These are phyloP conservation scores for Cordilura impudica DNA, from an alignment of 2,888 invertebrate genomes.

Conservation along the genomic window DNA sequence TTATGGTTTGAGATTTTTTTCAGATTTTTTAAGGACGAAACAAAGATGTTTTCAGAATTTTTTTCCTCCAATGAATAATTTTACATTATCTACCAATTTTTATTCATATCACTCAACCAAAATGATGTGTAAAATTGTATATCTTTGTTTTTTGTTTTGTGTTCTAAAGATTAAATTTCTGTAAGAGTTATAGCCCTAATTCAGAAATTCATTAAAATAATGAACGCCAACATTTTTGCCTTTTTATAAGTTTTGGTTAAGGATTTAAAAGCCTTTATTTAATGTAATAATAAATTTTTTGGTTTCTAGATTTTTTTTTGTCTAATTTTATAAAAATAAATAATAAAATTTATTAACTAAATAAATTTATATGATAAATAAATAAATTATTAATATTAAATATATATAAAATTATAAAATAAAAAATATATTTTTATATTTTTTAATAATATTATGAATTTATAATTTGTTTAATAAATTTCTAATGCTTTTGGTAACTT, in stretches of 20 bases:
- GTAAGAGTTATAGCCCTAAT: not conserved
- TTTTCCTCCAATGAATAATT: too few species aligned
- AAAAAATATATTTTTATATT: not conserved
- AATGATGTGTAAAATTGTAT: too few species aligned
- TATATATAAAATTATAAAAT: slow-evolving; percentile 13
- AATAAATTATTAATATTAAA: slow-evolving; percentile 4
- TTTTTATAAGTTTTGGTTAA: slow-evolving; percentile 44
- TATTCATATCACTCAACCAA: too few species aligned
- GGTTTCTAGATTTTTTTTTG: slow-evolving; percentile 44
- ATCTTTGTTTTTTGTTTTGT: too few species aligned
- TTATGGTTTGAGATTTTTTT: too few species aligned
- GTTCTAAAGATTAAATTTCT: too few species aligned
- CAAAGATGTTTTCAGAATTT: too few species aligned
- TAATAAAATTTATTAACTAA: not conserved
- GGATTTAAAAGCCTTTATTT: slow-evolving; percentile 57
- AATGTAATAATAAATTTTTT: slow-evolving; percentile 37
- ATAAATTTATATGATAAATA: slow-evolving; percentile 2
- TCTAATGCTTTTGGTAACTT: too few species aligned
- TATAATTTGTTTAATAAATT: not conserved
- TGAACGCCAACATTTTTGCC: not conserved
- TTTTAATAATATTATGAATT: slow-evolving; percentile 1
- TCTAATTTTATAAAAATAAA: slow-evolving; percentile 37
- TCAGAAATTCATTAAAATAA: not conserved
- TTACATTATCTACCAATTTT: too few species aligned
- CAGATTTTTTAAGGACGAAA: too few species aligned